A percentile compares a stretch with the other conserved stretches of the same genome.
Conservation (phyloP, 2,113 vertebrate species). For the Ancistrus triradiatus region DNA sequence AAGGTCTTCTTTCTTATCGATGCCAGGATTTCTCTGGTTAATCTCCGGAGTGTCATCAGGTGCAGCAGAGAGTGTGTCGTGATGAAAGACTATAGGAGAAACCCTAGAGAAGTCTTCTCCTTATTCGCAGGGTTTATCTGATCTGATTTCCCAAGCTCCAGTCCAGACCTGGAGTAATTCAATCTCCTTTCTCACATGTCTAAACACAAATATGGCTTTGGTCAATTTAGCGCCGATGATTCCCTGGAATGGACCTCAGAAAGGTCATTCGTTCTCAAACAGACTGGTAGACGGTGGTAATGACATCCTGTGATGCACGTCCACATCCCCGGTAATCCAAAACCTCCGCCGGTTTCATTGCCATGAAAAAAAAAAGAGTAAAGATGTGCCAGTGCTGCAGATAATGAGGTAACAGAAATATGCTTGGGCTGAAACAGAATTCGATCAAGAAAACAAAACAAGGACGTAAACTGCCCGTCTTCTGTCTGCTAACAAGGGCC, state of each 20-base stretch:
- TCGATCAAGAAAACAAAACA: slow-evolving; percentile 38
- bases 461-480: slow-evolving; percentile 23
- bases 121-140: not conserved
- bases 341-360: not conserved
- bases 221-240: not conserved
- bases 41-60: not conserved
- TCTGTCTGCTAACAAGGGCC: not conserved
- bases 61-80: not conserved
- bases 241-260: not conserved
- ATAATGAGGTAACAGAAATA: slow-evolving; percentile 36
- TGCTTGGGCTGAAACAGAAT: slow-evolving; percentile 35
- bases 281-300: not conserved
- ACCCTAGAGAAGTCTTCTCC: not conserved
- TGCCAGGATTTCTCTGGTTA: not conserved
- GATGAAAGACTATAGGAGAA: not conserved
- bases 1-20: not conserved
- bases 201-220: not conserved
- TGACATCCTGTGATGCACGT: slow-evolving; percentile 1
- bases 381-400: slow-evolving; percentile 41
- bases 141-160: not conserved
- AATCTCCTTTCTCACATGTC: not conserved
- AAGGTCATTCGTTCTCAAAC: slow-evolving; percentile 4
- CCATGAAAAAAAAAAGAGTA: too few relatives aligned
- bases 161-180: slow-evolving; percentile 2
- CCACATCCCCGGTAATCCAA: not conserved